phyloP scores from a whole-genome alignment of 1,140 invertebrate species.

The Aphidius ervi region DNA sequence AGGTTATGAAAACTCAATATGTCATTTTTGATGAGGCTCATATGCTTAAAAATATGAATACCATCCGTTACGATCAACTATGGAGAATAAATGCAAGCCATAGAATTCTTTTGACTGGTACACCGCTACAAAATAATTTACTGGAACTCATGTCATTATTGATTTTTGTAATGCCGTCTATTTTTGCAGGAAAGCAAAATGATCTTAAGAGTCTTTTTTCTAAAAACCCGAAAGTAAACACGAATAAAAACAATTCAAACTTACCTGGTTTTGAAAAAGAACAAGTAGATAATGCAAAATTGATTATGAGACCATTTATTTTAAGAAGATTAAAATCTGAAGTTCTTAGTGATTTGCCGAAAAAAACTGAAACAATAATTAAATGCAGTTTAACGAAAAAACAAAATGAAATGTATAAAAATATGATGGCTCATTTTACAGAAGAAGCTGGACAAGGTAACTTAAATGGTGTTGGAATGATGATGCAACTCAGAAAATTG shows the following conservation, averaged over 20 bases:
- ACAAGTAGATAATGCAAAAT: slow-evolving; percentile 86
- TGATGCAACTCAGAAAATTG: slow-evolving; percentile 84
- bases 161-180: slow-evolving; percentile 92
- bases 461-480: slow-evolving; percentile 69
- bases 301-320: slow-evolving; percentile 95
- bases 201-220: slow-evolving; percentile 85
- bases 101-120: slow-evolving; percentile 84
- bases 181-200: slow-evolving; percentile 85
- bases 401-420: slow-evolving; percentile 72
- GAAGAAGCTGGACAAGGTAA: slow-evolving; percentile 58
- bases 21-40: slow-evolving; percentile 97
- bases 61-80: slow-evolving; percentile 82
- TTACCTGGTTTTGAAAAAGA: slow-evolving; percentile 79
- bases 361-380: slow-evolving; percentile 70
- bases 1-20: slow-evolving; percentile 83
- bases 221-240: slow-evolving; percentile 55
- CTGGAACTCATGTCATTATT: slow-evolving; percentile 92
- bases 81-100: slow-evolving; percentile 81
- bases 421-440: slow-evolving; percentile 70
- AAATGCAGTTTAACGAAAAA: slow-evolving; percentile 62
- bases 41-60: slow-evolving; percentile 96
- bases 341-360: slow-evolving; percentile 77
- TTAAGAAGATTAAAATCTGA: slow-evolving; percentile 83
- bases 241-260: slow-evolving; percentile 52
- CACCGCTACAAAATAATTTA: slow-evolving; percentile 93